Evolutionary conservation across 2,888 invertebrate genomes (phyloP), one percentile per base, ranked within the genome.

Genomic region (Nomada goodeniana): DNA sequence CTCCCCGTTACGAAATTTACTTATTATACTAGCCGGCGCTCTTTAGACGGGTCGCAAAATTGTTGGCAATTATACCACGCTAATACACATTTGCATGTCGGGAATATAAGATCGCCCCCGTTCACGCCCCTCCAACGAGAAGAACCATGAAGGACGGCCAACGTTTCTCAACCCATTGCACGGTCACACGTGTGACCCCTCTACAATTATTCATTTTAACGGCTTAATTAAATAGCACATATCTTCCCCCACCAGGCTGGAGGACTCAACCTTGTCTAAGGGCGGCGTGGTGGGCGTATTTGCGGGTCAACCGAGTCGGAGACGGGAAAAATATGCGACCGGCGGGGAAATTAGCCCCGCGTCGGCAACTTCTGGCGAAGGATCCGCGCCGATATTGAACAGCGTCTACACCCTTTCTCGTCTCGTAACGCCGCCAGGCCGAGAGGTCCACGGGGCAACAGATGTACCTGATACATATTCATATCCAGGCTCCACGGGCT

Each of bases 391-490:
- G 86, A 89, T 90, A 91, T 91, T 89, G 88, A 88, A 90, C 90
- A 86, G 87, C 84, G 85, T 82, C 86, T 80, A 77, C 86, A 84
- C 90, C 89, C 89, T 90, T 90, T 90, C 83, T 73, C 76, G 83
- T 88, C 86, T 86, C 86, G 67, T 86, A 88, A 87, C 81, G 75
- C 55, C 60, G 65, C 61, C 57, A n/a, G 47, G 11, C 20, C n/a
- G 78, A 80, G 13, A 72, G 68, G 68, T 63, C 69, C 83, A 89
- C 87, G 13, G 85, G 88, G 89, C 89, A 86, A 88, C 91, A 91
- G 91, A 91, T 91, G 91, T 91, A 90, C 83, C 84, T 89, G 87
- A 90, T 91, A 89, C 90, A 91, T 91, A 91, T 91, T 91, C 91
- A 91, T 91, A 90, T 87, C 82, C 72, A 71, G 29, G 23, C 71